Base-by-base conservation (phyloP, 2,797 vertebrate genomes). In the Sebastes matsubarae region DNA sequence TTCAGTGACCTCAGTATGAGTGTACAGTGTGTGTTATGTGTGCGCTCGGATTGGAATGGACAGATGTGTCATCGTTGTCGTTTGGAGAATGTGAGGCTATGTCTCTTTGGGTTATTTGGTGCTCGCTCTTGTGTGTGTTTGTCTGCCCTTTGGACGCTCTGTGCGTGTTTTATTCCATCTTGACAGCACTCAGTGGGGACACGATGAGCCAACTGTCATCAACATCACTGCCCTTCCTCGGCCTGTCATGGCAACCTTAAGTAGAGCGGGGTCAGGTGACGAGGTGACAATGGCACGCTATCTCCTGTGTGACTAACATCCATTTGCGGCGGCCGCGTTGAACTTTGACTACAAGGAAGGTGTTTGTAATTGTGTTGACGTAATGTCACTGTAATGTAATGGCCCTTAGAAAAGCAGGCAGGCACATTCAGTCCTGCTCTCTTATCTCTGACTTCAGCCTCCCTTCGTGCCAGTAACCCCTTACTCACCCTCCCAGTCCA, bases 1-100 rank as follows among this genome's bases (percentile, higher is more conserved):
- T 93, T 93, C 88, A 82, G 78, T 92, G 90, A 94, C 90, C 79
- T 90, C 88, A 92, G 81, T 50, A 46, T 92, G 92, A 93, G 79
- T 91, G 85, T 87, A 58, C 73, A 24, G 36, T 73, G 67, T 87
- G 77, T 80, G 46, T 84, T 76, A 75, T 90, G 68, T 84, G 80
- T 68, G 42, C 16, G 58, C 66, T 65, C 18, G 50, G 60, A 93
- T 87, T 70, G 82, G 82, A 88, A 90, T 80, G 79, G 71, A 64
- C 74, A 8, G 29, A 83, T 88, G 88, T 92, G 91, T 93, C 90
- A 92, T 90, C 66, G 13, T 79, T 80, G 82, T 78, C 74, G 81
- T 75, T 65, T 68, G 86, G 89, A 85, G 85, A 86, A 85, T 81
- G 80, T 87, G 89, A 85, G 82, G 79, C 46, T 67, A 65, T 65